Evolutionary conservation across 2,888 invertebrate species (phyloP), one percentile per base, ranked within the genome.

Genomic region (Drosophila suboccidentalis): DNA sequence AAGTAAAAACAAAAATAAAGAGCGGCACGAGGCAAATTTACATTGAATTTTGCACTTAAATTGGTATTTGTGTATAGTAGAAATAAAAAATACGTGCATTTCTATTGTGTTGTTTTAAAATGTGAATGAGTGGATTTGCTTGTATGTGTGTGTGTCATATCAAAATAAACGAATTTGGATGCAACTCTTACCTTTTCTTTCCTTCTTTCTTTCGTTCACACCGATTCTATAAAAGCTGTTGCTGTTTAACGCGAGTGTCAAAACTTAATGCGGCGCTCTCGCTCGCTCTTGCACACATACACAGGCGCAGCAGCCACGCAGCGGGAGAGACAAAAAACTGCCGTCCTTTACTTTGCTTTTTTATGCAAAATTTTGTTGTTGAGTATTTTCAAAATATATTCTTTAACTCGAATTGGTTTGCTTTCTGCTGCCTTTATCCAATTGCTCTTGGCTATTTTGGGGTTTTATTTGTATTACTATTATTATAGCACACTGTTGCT

Each of bases 171-270:
- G 15, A 64, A 62, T 53, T 53, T 39, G 54, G 47, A 65, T 80
- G 87, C 81, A 86, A 54, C 70, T 83, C 72, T 74, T 77, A 81
- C 84, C 84, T 81, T 80, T 68, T 70, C 51, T 49, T 68, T 43
- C 34, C 41, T 34, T 66, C 49, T 46, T 60, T 54, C 44, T 59
- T 67, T 57, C 41, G 13, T 53, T 62, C 53, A 53, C 65, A 61
- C 36, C 19, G 41, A 29, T 58, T 53, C 36, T 53, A 32, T 43
- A 46, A 58, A 63, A 61, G 60, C 71, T 67, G 66, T 73, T 66
- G 73, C 66, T 67, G 61, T 34, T 47, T 17, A n/a, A 17, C 34
- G 49, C 44, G 47, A 67, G 15, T 62, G 41, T 61, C 47, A 32
- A 60, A 65, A 59, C 50, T 64, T 51, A 36, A 41, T 58, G 49